Conservation (phyloP, 2,113 vertebrate genomes). For the Acrocephalus kingi region DNA sequence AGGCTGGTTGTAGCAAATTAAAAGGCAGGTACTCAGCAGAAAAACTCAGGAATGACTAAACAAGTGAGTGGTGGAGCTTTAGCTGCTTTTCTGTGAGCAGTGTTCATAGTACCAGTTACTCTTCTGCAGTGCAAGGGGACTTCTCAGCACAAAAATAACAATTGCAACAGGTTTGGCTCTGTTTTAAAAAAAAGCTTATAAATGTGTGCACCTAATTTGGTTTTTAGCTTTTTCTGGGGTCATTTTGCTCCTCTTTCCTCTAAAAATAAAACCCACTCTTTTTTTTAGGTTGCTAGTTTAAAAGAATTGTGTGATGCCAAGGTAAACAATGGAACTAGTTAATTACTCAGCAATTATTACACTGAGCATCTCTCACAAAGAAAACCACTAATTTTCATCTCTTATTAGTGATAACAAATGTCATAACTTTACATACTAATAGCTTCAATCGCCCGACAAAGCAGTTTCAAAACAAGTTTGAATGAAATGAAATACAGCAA, state of each 20-base stretch:
- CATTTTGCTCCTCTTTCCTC: background rate
- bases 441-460: background rate
- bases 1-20: conserved; percentile 67
- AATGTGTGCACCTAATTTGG: background rate
- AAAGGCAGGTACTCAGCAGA: conserved; percentile 56
- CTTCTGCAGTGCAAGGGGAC: background rate
- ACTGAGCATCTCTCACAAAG: background rate
- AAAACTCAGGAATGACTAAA: conserved; percentile 36
- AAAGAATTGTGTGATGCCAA: background rate
- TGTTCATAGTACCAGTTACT: background rate
- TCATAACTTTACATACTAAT: background rate
- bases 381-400: background rate
- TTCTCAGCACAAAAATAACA: background rate
- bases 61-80: background rate
- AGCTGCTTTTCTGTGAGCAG: background rate
- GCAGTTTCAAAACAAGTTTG: background rate
- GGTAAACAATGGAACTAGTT: background rate
- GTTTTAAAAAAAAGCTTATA: background rate
- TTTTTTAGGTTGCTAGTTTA: background rate
- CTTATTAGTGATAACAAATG: background rate
- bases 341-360: background rate
- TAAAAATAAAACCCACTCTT: background rate
- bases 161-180: background rate
- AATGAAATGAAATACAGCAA: background rate
- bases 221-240: background rate